These are phyloP conservation scores for Tholera decimalis DNA, from an alignment of 2,888 invertebrate species.

Conservation along the genomic window DNA sequence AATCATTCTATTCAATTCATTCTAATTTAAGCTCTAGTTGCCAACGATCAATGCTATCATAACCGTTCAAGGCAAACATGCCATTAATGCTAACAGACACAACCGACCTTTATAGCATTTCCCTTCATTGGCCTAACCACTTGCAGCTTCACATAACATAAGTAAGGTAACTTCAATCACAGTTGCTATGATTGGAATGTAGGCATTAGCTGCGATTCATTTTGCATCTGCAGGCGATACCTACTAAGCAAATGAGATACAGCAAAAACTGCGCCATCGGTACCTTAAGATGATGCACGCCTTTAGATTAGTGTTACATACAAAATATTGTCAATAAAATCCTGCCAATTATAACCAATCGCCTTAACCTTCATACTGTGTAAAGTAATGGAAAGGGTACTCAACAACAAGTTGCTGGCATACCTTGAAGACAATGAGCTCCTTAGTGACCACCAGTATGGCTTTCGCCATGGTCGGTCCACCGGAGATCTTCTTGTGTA, in stretches of 20 bases:
- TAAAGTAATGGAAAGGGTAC: too few species aligned
- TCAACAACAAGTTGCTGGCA: too few species aligned
- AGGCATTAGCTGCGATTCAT: slow-evolving; percentile 59
- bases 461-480: too few species aligned
- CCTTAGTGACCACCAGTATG: too few species aligned
- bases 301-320: slow-evolving; percentile 14
- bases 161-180: slow-evolving; percentile 42
- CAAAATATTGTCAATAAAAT: background rate
- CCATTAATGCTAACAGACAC: slow-evolving; percentile 16
- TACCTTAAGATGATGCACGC: slow-evolving; percentile 22
- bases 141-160: slow-evolving; percentile 29
- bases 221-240: slow-evolving; percentile 34
- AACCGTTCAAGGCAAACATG: slow-evolving; percentile 36
- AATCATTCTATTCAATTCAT: background rate
- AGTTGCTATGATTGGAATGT: slow-evolving; percentile 51
- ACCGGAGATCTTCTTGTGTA: too few species aligned
- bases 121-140: slow-evolving; percentile 31
- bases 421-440: too few species aligned
- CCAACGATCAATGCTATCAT: slow-evolving; percentile 13
- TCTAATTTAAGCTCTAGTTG: background rate
- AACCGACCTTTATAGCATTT: slow-evolving; percentile 32
- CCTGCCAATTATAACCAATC: too few species aligned
- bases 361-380: too few species aligned
- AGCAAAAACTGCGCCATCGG: slow-evolving; percentile 60
- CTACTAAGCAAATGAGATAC: slow-evolving; percentile 65